Evolutionary conservation across 2,113 vertebrate genomes (phyloP), one percentile per base, ranked within the genome.

Genomic region (Ia io): DNA sequence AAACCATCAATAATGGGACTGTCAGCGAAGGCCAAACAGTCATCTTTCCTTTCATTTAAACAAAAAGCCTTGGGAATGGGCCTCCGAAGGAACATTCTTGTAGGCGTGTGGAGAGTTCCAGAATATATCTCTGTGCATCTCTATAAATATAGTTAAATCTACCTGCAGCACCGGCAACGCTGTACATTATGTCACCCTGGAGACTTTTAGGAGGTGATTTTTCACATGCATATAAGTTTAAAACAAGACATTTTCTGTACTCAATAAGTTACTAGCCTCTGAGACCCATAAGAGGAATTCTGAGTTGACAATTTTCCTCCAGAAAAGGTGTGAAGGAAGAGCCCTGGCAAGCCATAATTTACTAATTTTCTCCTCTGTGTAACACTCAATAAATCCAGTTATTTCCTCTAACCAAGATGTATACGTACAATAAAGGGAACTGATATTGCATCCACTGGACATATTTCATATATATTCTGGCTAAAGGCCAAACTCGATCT

Each of bases 211-310:
- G 87, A 88, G 82, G 90, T 80, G 92, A 96, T 97, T 97, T 93
- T 97, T 96, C 92, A 95, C 88, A 61, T 40, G 63, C 88, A 84
- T 91, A 14, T 90, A 95, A 97, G 82, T 96, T 96, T 94, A 95
- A 97, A 97, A 94, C 85, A 96, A 96, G 92, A 95, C 37, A 77
- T 91, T 96, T 95, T 97, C 92, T 96, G 84, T 85, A 93, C 59
- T 79, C 95, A 95, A 35, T 96, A 97, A 96, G 90, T 97, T 97
- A 96, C 92, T 77, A 76, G 93, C 92, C 92, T 96, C 94, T 79
- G 97, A 97, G 95, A 97, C 90, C 78, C 73, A 71, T 86, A 96
- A 97, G 92, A 90, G 95, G 96, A 96, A 96, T 96, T 97, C 90
- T 49, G 92, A 97, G 92, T 69, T 92, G 95, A 95, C 94, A 92